Conservation (phyloP, 2,113 vertebrate species). For the Leptocoma aspasia region DNA sequence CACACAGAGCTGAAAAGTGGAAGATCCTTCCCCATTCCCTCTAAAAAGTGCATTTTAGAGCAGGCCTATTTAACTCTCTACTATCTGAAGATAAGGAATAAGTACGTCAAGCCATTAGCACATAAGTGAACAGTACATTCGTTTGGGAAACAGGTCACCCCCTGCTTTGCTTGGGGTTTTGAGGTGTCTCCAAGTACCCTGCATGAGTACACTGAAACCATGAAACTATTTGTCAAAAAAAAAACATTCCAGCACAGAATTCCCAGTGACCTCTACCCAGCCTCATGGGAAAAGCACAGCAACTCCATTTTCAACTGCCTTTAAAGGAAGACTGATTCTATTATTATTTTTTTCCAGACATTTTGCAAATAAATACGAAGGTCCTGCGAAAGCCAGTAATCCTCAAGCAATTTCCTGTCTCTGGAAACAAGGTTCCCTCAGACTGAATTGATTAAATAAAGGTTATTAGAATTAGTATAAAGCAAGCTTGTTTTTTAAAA, state of each 20-base stretch:
- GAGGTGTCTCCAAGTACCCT: background rate
- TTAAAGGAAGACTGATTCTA: constrained; percentile 7
- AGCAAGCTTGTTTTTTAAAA: background rate
- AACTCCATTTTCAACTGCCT: background rate
- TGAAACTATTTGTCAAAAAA: background rate
- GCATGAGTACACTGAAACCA: background rate
- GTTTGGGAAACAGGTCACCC: background rate
- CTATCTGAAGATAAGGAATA: background rate
- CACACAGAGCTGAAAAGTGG: background rate
- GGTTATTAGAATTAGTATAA: background rate
- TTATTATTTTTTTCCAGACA: background rate
- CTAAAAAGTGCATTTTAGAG: background rate
- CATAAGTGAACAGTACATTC: background rate
- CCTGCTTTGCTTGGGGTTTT: background rate
- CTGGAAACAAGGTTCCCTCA: background rate
- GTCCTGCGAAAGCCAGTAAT: background rate
- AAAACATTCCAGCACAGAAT: background rate
- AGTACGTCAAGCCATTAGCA: background rate
- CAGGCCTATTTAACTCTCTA: background rate
- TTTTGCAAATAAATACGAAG: constrained; percentile 5
- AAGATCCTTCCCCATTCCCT: background rate
- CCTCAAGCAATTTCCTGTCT: constrained; percentile 28
- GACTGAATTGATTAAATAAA: constrained; percentile 4
- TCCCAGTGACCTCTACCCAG: background rate
- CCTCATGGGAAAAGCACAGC: background rate